phyloP scores from a whole-genome alignment of 2,113 vertebrate genomes.

The Gavia stellata region DNA sequence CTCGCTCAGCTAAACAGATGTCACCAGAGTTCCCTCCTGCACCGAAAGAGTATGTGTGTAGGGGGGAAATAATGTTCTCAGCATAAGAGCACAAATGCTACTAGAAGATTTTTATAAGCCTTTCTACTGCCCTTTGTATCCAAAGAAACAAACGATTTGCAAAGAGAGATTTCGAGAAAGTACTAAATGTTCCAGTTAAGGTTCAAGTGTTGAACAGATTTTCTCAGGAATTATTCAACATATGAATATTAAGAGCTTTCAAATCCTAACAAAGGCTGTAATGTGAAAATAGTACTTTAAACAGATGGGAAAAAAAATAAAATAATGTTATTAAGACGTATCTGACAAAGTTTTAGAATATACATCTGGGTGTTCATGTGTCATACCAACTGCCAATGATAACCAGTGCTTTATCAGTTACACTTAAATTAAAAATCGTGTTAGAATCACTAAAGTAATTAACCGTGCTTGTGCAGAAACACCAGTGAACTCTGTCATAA shows the following conservation, averaged over 20 bases:
- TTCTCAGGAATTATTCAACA: slow-evolving; percentile 65
- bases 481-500: background rate
- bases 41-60: background rate
- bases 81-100: slow-evolving; percentile 26
- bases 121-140: slow-evolving; percentile 46
- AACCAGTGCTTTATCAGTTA: background rate
- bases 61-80: slow-evolving; percentile 9
- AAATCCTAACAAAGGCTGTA: slow-evolving; percentile 48
- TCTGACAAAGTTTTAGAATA: slow-evolving; percentile 12
- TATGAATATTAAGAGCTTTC: slow-evolving; percentile 66
- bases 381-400: background rate
- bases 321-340: background rate
- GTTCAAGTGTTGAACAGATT: slow-evolving; percentile 65
- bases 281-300: slow-evolving; percentile 52
- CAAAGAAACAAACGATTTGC: slow-evolving; percentile 45
- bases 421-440: background rate
- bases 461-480: background rate
- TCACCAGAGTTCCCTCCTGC: slow-evolving; percentile 38
- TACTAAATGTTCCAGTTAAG: slow-evolving; percentile 61
- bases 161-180: slow-evolving; percentile 48
- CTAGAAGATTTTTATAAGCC: slow-evolving; percentile 51
- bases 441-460: background rate
- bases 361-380: slow-evolving; percentile 38
- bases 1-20: background rate
- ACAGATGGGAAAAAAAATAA: slow-evolving; percentile 34